These are phyloP conservation scores for Cydia strobilella DNA, from an alignment of 1,140 invertebrate genomes.

Conservation along the genomic window DNA sequence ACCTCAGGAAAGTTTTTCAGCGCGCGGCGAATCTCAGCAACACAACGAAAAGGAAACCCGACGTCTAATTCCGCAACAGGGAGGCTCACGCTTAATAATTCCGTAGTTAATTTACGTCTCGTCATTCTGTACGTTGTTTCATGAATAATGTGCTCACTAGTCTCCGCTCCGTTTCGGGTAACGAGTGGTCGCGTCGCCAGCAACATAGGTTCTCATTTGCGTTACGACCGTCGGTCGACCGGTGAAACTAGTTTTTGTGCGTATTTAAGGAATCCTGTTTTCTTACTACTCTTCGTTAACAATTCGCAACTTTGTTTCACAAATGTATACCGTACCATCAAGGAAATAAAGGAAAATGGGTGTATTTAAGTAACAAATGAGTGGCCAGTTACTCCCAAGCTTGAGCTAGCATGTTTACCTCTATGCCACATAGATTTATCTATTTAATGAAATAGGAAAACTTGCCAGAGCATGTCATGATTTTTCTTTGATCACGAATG, in stretches of 20 bases:
- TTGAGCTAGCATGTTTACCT: too few relatives aligned
- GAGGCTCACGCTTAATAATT: constrained; percentile 31
- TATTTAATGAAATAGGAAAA: too few relatives aligned
- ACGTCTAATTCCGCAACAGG: constrained; percentile 25
- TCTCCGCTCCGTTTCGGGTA: constrained; percentile 20
- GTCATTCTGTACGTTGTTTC: constrained; percentile 31
- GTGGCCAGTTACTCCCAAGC: too few relatives aligned
- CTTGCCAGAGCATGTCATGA: too few relatives aligned
- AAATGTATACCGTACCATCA: too few relatives aligned
- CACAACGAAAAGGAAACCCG: constrained; percentile 26
- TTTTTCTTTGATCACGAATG: too few relatives aligned
- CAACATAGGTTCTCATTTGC: constrained; percentile 23
- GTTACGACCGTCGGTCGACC: too few relatives aligned
- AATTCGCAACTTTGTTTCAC: too few relatives aligned
- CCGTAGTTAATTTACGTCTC: constrained; percentile 32
- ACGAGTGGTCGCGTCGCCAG: constrained; percentile 23
- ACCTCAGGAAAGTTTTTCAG: not conserved
- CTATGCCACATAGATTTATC: too few relatives aligned
- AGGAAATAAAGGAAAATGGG: too few relatives aligned
- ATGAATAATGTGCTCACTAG: constrained; percentile 32
- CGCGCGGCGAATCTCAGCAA: constrained; percentile 1
- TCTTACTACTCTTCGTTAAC: not conserved
- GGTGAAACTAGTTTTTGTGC: constrained; percentile 22
- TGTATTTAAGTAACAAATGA: too few relatives aligned
- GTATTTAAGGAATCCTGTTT: constrained; percentile 9